Base-by-base conservation (phyloP, 1,140 invertebrate species). In the Drosophila albomicans region DNA sequence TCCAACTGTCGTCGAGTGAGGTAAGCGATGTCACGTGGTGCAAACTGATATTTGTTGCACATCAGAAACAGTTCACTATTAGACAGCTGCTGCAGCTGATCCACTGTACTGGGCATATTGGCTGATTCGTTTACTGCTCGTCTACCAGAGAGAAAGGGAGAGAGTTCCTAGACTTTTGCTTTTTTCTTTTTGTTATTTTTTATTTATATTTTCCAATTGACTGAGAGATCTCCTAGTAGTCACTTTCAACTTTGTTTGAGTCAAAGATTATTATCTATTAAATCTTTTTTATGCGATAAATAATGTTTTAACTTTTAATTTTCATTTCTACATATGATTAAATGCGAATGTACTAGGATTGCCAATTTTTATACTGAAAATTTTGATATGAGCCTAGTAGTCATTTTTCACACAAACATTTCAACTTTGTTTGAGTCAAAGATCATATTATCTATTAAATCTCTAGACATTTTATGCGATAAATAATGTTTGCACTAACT, bases 21-120 rank as follows among this genome's bases (percentile, higher is more conserved):
- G 2, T n/a, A 32, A 6, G 49, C 45, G 3, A 75, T 52, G 0
- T 54, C 52, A 1, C 15, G 46, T 8, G 52, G 20, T 5, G 49
- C 15, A 20, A 88, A 48, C 7, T 28, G 5, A 20, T 75, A 63
- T 1, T 20, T 57, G 6, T 57, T 32, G 30, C 85, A 84, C 80
- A 89, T 25, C 0, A 58, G 8, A 28, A 48, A 48, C 49, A 88
- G 35, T 15, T 88, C 54, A 32, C 38, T 45, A 10, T 64, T 61
- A 4, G 20, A 56, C 4, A 88, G 28, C 30, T 69, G 35, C 32
- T 49, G 66, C 28, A 88, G 8, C 2, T 77, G 28, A 25, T 66
- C 35, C 8, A 76, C 38, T 20, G 56, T 52, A 0, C 30, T 8
- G 11, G 62, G 52, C 74, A 76, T 76, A 4, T 1, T 35, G 51